phyloP scores from a whole-genome alignment of 1,140 invertebrate genomes.

The Macrotrachela quadricornifera region DNA sequence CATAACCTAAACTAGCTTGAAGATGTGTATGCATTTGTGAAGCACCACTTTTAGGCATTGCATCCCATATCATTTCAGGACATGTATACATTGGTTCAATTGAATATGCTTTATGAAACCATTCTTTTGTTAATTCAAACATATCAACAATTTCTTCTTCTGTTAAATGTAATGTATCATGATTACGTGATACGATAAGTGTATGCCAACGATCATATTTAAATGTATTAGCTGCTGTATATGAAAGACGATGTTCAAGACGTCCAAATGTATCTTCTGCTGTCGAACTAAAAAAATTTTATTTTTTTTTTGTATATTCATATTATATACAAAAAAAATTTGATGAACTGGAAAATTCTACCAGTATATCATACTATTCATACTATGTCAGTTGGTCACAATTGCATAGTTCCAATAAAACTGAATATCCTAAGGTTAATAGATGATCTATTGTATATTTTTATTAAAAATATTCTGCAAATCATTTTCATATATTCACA shows the following conservation, averaged over 20 bases:
- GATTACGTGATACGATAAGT: conserved; percentile 26
- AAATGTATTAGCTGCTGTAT: conserved; percentile 32
- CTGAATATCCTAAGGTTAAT: no score
- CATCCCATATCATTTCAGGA: conserved; percentile 32
- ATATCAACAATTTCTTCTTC: conserved; percentile 20
- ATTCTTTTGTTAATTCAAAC: no score
- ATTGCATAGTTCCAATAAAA: no score
- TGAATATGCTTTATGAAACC: no score
- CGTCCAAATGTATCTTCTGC: conserved; percentile 14
- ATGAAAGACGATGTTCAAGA: conserved; percentile 22
- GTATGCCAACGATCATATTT: conserved; percentile 33
- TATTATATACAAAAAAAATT: no score
- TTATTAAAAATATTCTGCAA: no score
- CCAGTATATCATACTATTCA: no score
- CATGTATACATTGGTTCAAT: conserved; percentile 15
- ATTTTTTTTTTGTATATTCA: no score
- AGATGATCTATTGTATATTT: no score
- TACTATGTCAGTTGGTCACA: no score
- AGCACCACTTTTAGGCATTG: conserved; percentile 31
- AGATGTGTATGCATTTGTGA: conserved; percentile 36
- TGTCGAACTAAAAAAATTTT: not conserved
- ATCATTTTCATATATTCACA: no score
- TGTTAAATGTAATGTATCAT: conserved; percentile 29
- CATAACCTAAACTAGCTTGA: conserved; percentile 25
- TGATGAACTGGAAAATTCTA: no score